A percentile compares a stretch with the other conserved stretches of the same genome.
phyloP scores from a whole-genome alignment of 2,797 vertebrate genomes.

The Selene dorsalis region DNA sequence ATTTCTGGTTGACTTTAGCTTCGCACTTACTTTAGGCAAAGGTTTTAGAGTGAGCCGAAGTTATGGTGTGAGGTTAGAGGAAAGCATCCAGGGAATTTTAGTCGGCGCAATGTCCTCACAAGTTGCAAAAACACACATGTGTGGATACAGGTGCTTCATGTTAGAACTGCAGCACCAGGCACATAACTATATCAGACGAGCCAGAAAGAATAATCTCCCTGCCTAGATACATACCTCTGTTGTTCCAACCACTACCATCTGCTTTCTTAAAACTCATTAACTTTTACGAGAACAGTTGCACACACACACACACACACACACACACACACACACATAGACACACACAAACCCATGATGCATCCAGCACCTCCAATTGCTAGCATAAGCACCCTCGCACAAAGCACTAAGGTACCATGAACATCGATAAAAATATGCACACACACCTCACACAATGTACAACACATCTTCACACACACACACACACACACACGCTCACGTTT shows the following conservation, averaged over 20 bases:
- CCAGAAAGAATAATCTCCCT: constrained; percentile 7
- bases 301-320: neutral
- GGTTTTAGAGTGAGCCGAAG: neutral
- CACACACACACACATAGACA: neutral
- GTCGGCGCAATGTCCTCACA: neutral
- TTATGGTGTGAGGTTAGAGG: neutral
- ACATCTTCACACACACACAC: neutral
- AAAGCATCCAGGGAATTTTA: neutral
- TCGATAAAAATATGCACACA: constrained; percentile 33
- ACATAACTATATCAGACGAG: constrained; percentile 13
- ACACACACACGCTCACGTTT: neutral
- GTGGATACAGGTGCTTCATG: constrained; percentile 13
- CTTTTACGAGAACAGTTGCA: neutral
- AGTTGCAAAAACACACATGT: neutral
- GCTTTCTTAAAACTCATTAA: constrained; percentile 49
- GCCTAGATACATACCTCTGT: constrained; percentile 30
- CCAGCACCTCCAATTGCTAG: constrained; percentile 32
- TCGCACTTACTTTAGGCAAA: neutral
- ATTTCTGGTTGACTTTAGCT: neutral
- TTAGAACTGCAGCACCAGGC: constrained; percentile 8
- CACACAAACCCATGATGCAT: neutral
- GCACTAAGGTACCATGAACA: constrained; percentile 41
- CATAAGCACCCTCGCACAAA: constrained; percentile 33
- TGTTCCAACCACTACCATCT: constrained; percentile 37
- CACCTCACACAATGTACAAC: constrained; percentile 34